A percentile compares a stretch with the other conserved stretches of the same genome.
These are phyloP conservation scores for Tipula vernalis DNA, from an alignment of 2,888 invertebrate genomes.

Conservation along the genomic window DNA sequence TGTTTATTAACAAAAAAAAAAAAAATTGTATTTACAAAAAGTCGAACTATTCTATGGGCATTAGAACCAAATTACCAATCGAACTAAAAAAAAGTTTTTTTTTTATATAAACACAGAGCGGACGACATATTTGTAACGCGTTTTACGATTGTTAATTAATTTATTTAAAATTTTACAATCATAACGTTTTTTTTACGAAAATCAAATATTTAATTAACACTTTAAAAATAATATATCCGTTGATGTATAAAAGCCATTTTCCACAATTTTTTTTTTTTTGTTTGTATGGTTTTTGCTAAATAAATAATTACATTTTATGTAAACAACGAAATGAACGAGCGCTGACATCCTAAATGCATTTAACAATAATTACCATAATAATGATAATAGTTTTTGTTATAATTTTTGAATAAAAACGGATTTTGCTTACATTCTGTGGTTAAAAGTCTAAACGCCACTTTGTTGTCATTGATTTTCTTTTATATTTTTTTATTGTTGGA, in stretches of 20 bases:
- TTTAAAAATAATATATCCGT: neutral
- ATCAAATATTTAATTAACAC: neutral
- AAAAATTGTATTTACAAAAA: neutral
- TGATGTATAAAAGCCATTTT: neutral
- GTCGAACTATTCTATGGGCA: neutral
- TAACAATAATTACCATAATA: neutral
- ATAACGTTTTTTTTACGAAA: neutral
- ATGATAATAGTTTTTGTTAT: neutral
- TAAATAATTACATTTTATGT: neutral
- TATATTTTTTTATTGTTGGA: neutral
- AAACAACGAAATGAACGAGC: neutral
- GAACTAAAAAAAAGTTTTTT: neutral
- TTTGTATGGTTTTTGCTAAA: neutral
- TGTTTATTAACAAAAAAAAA: neutral
- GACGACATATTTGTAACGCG: neutral
- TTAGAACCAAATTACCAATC: neutral
- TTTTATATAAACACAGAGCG: neutral
- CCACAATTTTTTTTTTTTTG: neutral
- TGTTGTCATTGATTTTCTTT: neutral
- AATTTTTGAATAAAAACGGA: neutral
- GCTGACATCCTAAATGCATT: conserved; percentile 4
- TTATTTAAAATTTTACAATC: neutral
- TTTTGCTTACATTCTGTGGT: neutral
- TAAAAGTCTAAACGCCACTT: neutral
- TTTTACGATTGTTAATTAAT: neutral